Evolutionary conservation across 1,140 invertebrate genomes (phyloP), one percentile per base, ranked within the genome.

Genomic region (Trachymyrmex cornetzi): DNA sequence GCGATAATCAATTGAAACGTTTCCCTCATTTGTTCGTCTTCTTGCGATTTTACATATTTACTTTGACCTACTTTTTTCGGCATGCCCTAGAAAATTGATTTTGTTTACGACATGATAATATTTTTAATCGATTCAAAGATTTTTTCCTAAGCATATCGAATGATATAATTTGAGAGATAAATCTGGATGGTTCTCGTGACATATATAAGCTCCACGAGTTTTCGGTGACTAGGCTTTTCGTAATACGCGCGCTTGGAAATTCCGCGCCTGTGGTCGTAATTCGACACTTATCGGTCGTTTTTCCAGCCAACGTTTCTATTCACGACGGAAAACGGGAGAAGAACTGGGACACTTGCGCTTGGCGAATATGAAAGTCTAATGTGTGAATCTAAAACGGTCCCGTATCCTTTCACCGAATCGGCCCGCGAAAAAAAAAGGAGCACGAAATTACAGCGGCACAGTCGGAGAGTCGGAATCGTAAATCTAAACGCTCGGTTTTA

Each of bases 291-390:
- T 88, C 77, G 50, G 27, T 53, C 48, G 63, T 69, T 61, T 50
- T 44, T 67, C 57, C 22, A 48, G 38, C 24, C 6, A 22, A 12
- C n/a, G 34, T 67, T 24, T 44, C 59, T 84, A 66, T 74, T 77
- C 71, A 61, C 50, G 72, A 44, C 24, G 72, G 48, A 34, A 84
- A 84, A 22, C 55, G 38, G 24, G 24, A 16, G 57, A 63, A 61
- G 67, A 74, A 22, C 19, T 34, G 50, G 53, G 59, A 44, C 71
- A 63, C 55, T 77, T 19, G 66, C 87, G 80, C 80, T 80, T 74
- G 79, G 55, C 72, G 88, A 59, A 74, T 88, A 89, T 89, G 88
- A 89, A 89, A 89, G 87, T 89, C 87, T 88, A 88, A 88, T 88
- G 63, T 64, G 55, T 44, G 82, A 74, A 63, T 81, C 66, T 69